Base-by-base conservation (phyloP, 2,888 invertebrate species). In the Apamea sordens region DNA sequence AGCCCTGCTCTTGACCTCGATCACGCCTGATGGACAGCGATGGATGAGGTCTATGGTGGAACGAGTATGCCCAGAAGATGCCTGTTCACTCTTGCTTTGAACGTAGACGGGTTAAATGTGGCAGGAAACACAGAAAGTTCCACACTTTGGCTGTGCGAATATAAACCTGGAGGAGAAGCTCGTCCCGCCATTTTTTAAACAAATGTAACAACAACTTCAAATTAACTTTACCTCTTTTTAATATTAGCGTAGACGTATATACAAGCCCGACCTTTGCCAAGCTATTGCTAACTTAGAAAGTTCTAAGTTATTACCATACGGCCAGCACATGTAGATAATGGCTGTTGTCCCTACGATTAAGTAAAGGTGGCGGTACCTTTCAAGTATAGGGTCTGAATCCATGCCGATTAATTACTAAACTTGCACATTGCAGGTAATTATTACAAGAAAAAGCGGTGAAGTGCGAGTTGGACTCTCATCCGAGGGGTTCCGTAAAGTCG, bases 361-460 rank as follows among this genome's bases (percentile, higher is more conserved):
- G 53, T 74, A 86, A 85, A 85, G 85, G 72, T 85, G 85, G 64
- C 84, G 84, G 79, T 44, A 2, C 36, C 59, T 85, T 85, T 86
- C 44, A 86, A 75, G 74, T 77, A 83, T 73, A 69, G 64, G 67
- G 64, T 24, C 74, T 75, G 74, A 83, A 86, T 83, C 79, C 74
- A 59, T 65, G 68, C 56, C 72, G 74, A 85, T 86, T 86, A 83
- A 79, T 83, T 86, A 75, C 72, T n/a, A 76, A 86, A 78, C 73
- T 86, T 79, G 79, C 84, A 86, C 84, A 85, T 86, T 86, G 86
- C 86, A 53, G 32, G 64, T 75, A 74, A 83, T 86, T 63, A 65
- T 79, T 83, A 70, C 24, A 56, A 44, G 70, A 73, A 85, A 82
- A 67, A 50, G 59, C 59, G 59, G 21, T 13, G 18, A n/a, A 56